A percentile compares a stretch with the other conserved stretches of the same genome.
Conservation (phyloP, 37 sponge, comb jelly and placozoan genomes). For the Ianthella basta region DNA sequence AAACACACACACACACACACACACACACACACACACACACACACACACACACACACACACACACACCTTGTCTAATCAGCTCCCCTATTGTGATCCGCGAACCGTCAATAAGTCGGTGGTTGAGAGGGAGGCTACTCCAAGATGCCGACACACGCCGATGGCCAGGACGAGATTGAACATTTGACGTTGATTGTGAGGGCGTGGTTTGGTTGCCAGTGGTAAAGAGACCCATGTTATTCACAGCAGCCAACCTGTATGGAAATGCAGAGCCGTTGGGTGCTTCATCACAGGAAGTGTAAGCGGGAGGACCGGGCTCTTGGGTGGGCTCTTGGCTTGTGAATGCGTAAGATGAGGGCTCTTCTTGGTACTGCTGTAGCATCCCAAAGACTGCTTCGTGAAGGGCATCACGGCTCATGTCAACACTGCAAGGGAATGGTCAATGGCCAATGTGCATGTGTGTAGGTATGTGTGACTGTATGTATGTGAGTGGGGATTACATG, state of each 20-base stretch:
- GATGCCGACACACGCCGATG: no score
- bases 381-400: slow-evolving; percentile 26
- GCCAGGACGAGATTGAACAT: no score
- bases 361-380: background rate
- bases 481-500: background rate
- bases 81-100: slow-evolving; percentile 69
- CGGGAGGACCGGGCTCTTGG: no score
- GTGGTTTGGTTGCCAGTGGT: no score
- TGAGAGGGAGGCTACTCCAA: slow-evolving; percentile 24
- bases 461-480: slow-evolving; percentile 25
- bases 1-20: slow-evolving; percentile 18
- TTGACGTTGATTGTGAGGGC: no score
- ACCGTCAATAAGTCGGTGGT: slow-evolving; percentile 57
- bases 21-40: slow-evolving; percentile 15
- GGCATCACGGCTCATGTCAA: slow-evolving; percentile 35
- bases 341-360: background rate
- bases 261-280: no score
- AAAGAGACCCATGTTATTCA: no score
- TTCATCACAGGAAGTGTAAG: no score
- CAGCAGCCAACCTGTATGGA: no score
- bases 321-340: no score
- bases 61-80: slow-evolving; percentile 64
- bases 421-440: no score
- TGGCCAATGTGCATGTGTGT: slow-evolving; percentile 21
- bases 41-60: slow-evolving; percentile 4